Percentiles rank a stretch among this genome's conserved stretches.
Conservation (phyloP, 2,797 vertebrate species). For the Pelodytes ibericus region DNA sequence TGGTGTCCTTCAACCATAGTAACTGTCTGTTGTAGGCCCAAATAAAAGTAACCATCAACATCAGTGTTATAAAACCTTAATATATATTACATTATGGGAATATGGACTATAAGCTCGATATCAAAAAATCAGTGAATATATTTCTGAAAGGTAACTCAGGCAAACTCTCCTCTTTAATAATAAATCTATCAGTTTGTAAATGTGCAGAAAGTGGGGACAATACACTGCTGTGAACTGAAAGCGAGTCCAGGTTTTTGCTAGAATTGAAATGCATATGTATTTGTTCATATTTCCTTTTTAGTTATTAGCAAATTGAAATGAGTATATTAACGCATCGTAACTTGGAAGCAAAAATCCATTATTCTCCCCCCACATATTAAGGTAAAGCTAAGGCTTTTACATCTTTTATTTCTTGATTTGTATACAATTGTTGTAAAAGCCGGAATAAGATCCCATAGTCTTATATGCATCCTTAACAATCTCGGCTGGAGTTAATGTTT, state of each 20-base stretch:
- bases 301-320: not conserved
- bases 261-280: not conserved
- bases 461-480: not conserved
- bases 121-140: conserved; percentile 23
- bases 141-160: not conserved
- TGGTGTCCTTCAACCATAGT: too few relatives aligned
- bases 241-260: not conserved
- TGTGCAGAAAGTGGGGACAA: conserved; percentile 21
- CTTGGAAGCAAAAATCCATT: conserved; percentile 7
- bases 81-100: not conserved
- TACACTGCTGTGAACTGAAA: conserved; percentile 30
- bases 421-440: not conserved
- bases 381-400: not conserved
- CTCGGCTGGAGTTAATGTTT: conserved; percentile 28
- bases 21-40: too few relatives aligned
- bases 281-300: conserved; percentile 1
- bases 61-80: not conserved
- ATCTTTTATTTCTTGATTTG: not conserved
- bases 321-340: conserved; percentile 3
- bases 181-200: conserved; percentile 23
- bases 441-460: not conserved
- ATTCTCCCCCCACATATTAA: not conserved
- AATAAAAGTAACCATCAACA: too few relatives aligned
- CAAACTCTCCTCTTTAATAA: conserved; percentile 27
- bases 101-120: not conserved